Percentiles rank a stretch among this genome's conserved stretches.
phyloP scores from a whole-genome alignment of 2,888 invertebrate genomes.

The Deilephila elpenor region DNA sequence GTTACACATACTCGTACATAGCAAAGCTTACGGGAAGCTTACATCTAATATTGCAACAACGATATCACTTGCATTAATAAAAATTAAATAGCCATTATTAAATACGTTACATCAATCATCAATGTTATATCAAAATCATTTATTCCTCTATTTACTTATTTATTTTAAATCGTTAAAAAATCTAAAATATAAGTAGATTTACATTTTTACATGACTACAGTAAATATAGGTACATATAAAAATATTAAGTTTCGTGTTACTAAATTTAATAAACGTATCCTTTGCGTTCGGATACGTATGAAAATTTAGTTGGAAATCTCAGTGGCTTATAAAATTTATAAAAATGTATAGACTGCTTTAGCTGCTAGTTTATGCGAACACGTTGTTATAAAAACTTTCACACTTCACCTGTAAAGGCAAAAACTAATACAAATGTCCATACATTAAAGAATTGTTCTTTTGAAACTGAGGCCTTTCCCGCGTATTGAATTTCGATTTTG shows the following conservation, averaged over 20 bases:
- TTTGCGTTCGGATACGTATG: constrained; percentile 57
- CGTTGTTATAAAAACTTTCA: constrained; percentile 5
- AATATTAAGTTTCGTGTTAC: constrained; percentile 44
- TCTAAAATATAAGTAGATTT: constrained; percentile 56
- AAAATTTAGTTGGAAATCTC: constrained; percentile 59
- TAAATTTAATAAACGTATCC: constrained; percentile 66
- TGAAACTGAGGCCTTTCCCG: background rate
- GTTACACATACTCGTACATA: constrained; percentile 50
- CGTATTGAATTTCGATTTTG: background rate
- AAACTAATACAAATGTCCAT: background rate
- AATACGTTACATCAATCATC: constrained; percentile 28
- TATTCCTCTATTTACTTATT: constrained; percentile 11
- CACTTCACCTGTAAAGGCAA: background rate
- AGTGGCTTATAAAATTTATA: constrained; percentile 10
- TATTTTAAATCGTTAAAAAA: constrained; percentile 28
- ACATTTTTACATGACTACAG: constrained; percentile 69
- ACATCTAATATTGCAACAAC: constrained; percentile 82
- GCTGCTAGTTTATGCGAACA: background rate
- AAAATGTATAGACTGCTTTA: constrained; percentile 8
- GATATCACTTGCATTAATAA: constrained; percentile 77
- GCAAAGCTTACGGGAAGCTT: constrained; percentile 55
- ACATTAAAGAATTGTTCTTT: background rate
- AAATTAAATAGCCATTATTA: constrained; percentile 44
- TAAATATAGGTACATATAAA: constrained; percentile 60
- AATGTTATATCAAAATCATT: constrained; percentile 12